A percentile compares a stretch with the other conserved stretches of the same genome.
Conservation (phyloP, 2,113 vertebrate genomes). For the Phrynosoma platyrhinos region DNA sequence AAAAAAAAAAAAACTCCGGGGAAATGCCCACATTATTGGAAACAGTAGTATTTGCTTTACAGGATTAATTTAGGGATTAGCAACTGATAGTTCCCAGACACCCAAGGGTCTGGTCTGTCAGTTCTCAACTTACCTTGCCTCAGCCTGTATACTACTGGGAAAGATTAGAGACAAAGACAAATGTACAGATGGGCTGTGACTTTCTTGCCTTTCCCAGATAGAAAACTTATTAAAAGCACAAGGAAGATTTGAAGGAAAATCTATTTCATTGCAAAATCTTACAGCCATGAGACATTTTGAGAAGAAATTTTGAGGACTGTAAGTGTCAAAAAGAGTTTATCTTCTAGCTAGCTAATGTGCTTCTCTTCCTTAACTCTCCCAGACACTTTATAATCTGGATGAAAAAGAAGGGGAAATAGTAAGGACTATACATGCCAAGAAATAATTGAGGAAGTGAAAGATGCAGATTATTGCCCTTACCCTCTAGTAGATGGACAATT, state of each 20-base stretch:
- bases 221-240: not conserved
- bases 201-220: not conserved
- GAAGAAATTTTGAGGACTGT: not conserved
- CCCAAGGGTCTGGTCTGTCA: not conserved
- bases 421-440: not conserved
- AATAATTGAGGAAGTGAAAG: not conserved
- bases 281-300: not conserved
- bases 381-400: not conserved
- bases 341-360: not conserved
- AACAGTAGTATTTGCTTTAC: not conserved
- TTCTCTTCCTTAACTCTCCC: not conserved
- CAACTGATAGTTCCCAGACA: not conserved
- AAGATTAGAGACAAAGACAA: not conserved
- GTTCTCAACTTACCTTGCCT: not conserved
- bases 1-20: not conserved
- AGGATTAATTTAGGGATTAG: not conserved
- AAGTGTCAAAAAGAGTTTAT: not conserved
- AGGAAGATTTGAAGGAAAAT: not conserved
- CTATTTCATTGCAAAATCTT: not conserved
- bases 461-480: not conserved
- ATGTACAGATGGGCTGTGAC: not conserved
- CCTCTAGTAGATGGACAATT: not conserved
- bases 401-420: not conserved
- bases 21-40: constrained; percentile 21
- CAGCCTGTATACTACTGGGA: not conserved